Conservation (phyloP, 2,797 vertebrate species). For the Telmatherina bonti region DNA sequence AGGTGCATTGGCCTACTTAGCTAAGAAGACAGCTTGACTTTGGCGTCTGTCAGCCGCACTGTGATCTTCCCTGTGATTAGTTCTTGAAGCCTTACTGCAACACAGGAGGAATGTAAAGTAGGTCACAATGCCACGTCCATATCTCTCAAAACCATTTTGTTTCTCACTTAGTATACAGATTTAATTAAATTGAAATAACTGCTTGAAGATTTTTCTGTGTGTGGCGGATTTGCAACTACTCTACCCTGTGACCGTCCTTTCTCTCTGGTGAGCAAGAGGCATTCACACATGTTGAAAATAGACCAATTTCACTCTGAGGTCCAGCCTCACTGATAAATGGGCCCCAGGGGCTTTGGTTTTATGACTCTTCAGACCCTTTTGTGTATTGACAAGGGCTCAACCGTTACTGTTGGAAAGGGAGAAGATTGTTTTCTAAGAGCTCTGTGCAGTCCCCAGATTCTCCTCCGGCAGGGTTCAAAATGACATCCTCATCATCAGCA, state of each 20-base stretch:
- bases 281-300: conserved; percentile 75
- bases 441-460: conserved; percentile 40
- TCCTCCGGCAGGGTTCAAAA: conserved; percentile 57
- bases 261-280: conserved; percentile 70
- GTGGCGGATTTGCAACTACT: conserved; percentile 53
- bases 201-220: conserved; percentile 18
- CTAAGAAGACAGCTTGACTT: conserved; percentile 26
- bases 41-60: conserved; percentile 35
- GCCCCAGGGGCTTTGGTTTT: conserved; percentile 66
- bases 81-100: conserved; percentile 11
- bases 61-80: conserved; percentile 44
- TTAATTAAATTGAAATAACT: neutral
- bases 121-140: neutral
- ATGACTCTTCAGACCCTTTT: conserved; percentile 68
- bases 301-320: conserved; percentile 56
- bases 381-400: conserved; percentile 64
- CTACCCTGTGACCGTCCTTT: conserved; percentile 56
- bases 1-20: conserved; percentile 44
- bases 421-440: conserved; percentile 61
- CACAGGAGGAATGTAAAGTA: neutral
- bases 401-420: conserved; percentile 60
- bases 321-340: conserved; percentile 53
- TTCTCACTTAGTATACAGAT: neutral
- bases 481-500: conserved; percentile 66
- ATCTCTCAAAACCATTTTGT: conserved; percentile 8